phyloP scores from a whole-genome alignment of 2,888 invertebrate genomes.

The Tachina fera region DNA sequence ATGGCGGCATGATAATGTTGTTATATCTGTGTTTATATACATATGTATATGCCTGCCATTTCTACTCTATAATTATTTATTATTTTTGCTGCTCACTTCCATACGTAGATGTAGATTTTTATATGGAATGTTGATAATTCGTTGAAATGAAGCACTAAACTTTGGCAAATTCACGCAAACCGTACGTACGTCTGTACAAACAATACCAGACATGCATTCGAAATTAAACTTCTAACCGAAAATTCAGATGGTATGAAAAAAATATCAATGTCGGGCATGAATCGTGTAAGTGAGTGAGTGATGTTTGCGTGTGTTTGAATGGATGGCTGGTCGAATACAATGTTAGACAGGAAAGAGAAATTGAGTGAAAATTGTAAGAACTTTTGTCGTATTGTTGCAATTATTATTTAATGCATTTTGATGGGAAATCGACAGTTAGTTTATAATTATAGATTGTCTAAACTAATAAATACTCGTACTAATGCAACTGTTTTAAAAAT shows the following conservation, averaged over 20 bases:
- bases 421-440: constrained; percentile 64
- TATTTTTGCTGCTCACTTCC: constrained; percentile 35
- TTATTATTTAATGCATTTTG: constrained; percentile 69
- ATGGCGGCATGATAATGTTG: constrained; percentile 1
- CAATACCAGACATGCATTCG: constrained; percentile 68
- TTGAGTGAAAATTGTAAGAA: constrained; percentile 34
- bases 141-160: constrained; percentile 81
- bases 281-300: background rate
- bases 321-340: constrained; percentile 2
- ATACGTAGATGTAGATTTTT: constrained; percentile 52
- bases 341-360: constrained; percentile 33
- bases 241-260: constrained; percentile 32
- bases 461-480: constrained; percentile 29
- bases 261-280: background rate
- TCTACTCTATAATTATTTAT: constrained; percentile 64
- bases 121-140: constrained; percentile 73
- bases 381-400: constrained; percentile 39
- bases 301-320: constrained; percentile 6
- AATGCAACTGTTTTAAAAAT: constrained; percentile 1
- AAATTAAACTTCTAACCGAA: constrained; percentile 58
- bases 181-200: constrained; percentile 63
- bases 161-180: constrained; percentile 82
- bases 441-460: constrained; percentile 66
- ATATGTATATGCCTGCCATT: background rate
- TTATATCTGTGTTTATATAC: background rate